phyloP scores from a whole-genome alignment of 2,797 vertebrate species.

The Phrynocephalus vlangalii region DNA sequence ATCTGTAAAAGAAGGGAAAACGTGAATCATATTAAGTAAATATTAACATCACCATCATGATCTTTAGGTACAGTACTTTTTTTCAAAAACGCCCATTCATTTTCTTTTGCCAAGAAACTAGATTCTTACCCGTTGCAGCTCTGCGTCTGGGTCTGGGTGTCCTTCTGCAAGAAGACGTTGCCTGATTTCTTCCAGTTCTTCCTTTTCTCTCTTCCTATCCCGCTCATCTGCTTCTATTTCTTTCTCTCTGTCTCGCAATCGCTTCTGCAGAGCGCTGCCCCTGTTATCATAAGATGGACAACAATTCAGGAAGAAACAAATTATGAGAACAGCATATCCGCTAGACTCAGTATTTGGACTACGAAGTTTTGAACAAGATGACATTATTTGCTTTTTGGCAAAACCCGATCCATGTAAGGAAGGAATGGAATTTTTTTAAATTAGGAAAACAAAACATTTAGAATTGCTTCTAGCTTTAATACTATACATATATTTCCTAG shows the following conservation, averaged over 20 bases:
- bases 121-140: constrained; percentile 92
- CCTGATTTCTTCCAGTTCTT: constrained; percentile 97
- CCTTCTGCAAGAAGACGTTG: constrained; percentile 97
- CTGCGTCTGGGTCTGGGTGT: constrained; percentile 97
- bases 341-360: constrained; percentile 27
- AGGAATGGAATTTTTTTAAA: background rate
- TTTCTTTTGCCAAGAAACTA: constrained; percentile 12
- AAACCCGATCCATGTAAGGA: background rate
- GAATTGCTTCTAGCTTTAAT: background rate
- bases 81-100: constrained; percentile 22
- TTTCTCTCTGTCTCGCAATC: constrained; percentile 95
- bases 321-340: background rate
- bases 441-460: background rate
- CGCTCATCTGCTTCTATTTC: constrained; percentile 98
- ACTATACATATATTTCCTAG: background rate
- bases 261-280: constrained; percentile 98
- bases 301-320: background rate
- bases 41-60: background rate
- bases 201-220: constrained; percentile 97
- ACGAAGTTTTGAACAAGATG: background rate
- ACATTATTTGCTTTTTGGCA: background rate
- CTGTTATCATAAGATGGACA: constrained; percentile 72
- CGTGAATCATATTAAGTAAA: background rate
- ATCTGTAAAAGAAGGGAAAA: constrained; percentile 80
- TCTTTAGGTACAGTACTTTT: background rate